Evolutionary conservation across 1,140 invertebrate species (phyloP), one percentile per base, ranked within the genome.

Genomic region (Bombus confusus): DNA sequence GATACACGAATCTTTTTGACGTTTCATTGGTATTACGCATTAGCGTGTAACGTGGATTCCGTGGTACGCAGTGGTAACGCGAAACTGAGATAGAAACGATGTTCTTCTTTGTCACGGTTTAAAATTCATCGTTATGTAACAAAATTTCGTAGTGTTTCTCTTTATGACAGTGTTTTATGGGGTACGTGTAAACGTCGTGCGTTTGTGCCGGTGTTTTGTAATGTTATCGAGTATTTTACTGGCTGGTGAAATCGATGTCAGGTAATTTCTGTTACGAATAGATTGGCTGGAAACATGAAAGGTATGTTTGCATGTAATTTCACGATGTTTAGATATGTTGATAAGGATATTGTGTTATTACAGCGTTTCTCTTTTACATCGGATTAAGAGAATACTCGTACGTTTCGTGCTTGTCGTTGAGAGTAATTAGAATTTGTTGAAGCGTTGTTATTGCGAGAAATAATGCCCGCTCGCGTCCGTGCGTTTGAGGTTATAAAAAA

Each of bases 271-370:
- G 34, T 76, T 59, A 28, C 4, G 28, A 8, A 8, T n/a, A 41
- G 12, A 41, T n/a, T n/a, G 28, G 28, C 13, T n/a, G 4, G 25
- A 5, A 39, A 59, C 52, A 22, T 37, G 31, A 28, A 75, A 59
- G 25, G 9, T 75, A 18, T 10, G 73, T 3, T 39, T 76, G 34
- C 74, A 22, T 34, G 18, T 75, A 34, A 31, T 9, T 37, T 13
- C 31, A 75, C 31, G 72, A 74, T 43, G 18, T 25, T 74, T 74
- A 74, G 73, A 74, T 74, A 52, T 28, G 18, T 34, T 25, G 43
- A 52, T 75, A 52, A 15, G 43, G 10, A 25, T 47, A 41, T 74
- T 41, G 28, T 31, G 18, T 31, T n/a, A 12, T 47, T 47, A 22
- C 22, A 2, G 43, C 9, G 72, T 22, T 74, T 47, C 72, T 39